A percentile compares a stretch with the other conserved stretches of the same genome.
phyloP scores from a whole-genome alignment of 2,888 invertebrate species.

The Creontiades dilutus region DNA sequence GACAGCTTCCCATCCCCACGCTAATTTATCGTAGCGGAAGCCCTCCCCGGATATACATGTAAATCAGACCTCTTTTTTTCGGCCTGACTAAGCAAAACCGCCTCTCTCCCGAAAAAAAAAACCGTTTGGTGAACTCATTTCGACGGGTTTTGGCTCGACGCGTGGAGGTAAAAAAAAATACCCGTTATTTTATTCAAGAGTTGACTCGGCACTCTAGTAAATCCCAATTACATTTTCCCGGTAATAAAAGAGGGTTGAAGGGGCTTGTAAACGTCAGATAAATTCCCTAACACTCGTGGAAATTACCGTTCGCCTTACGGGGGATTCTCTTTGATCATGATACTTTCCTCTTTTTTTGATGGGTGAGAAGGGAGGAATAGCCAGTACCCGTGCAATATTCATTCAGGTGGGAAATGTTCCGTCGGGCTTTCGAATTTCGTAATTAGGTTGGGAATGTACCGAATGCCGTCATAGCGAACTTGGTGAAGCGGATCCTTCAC shows the following conservation, averaged over 20 bases:
- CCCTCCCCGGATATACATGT: background rate
- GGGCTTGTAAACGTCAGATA: conserved; percentile 60
- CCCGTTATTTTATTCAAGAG: conserved; percentile 59
- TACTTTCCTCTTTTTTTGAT: background rate
- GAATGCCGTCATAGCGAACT: too few species aligned
- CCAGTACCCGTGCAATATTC: conserved; percentile 5
- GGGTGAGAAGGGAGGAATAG: background rate
- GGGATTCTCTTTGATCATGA: conserved; percentile 41
- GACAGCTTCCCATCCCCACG: background rate
- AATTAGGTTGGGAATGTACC: too few species aligned
- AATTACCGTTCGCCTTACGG: background rate
- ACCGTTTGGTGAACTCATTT: conserved; percentile 43
- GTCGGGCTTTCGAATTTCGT: too few species aligned
- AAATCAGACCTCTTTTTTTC: conserved; percentile 32
- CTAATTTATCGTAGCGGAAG: conserved; percentile 16
- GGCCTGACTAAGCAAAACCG: conserved; percentile 44
- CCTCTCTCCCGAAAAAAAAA: conserved; percentile 26
- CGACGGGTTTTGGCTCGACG: background rate
- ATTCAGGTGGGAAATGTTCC: background rate
- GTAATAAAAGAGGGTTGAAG: conserved; percentile 37
- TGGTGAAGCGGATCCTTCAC: too few species aligned
- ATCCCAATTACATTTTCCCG: conserved; percentile 61
- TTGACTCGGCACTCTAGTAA: conserved; percentile 63
- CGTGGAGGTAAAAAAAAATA: background rate
- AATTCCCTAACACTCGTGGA: conserved; percentile 35